Base-by-base conservation (phyloP, 2,113 vertebrate genomes). In the Pipa parva region DNA sequence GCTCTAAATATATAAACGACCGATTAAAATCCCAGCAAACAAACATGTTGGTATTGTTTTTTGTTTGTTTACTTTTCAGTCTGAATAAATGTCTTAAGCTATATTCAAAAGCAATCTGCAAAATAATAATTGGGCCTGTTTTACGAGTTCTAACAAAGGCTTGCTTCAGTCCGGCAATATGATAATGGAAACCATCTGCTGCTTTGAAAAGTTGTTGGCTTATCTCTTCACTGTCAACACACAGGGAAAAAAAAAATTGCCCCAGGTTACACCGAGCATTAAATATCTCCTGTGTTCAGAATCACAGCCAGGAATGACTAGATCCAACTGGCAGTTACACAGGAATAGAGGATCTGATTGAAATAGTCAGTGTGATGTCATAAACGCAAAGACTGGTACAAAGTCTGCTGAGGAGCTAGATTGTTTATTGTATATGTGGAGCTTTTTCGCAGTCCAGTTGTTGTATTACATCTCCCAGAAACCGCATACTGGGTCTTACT, bases 121-220 rank as follows among this genome's bases (percentile, higher is more conserved):
- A 81, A 81, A 75, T 78, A 83, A 84, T 81, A 80, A 76, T 73
- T 80, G 83, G 81, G 73, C 81, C 83, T 79, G 78, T 80, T 85
- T 76, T 80, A 72, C 77, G 72, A 78, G 79, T 79, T 76, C 74
- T 78, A 78, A 71, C 59, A 72, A 71, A 77, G 76, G 77, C 78
- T 80, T 80, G 72, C 65, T 79, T 78, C 82, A 75, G 81, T 78
- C 76, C 62, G 77, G 78, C 77, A 76, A 71, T 75, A 74, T 72
- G 74, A 84, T 83, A 80, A 84, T 83, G 77, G 78, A 26, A 36
- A 62, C 79, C 83, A 84, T 82, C 82, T 84, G 83, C 78, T 84
- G 70, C 70, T 76, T 54, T 7, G 24, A 0, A 21, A 75, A 72
- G 59, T 72, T 75, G 71, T 65, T 77, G 75, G 67, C 76, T 81